Conservation (phyloP, 2,113 vertebrate genomes). For the Periophthalmodon schlosseri region DNA sequence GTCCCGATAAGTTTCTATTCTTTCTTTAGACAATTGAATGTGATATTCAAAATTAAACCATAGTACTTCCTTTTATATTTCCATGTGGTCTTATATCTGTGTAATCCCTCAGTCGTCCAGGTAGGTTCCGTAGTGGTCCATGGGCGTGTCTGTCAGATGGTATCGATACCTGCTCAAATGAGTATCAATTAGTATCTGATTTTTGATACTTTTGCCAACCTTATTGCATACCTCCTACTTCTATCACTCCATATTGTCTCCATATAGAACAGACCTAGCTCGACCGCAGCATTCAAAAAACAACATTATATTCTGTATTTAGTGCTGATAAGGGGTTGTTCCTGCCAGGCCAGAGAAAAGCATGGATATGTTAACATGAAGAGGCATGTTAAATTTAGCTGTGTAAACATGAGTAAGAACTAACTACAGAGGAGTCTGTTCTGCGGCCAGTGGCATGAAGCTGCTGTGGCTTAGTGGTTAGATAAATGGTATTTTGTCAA, state of each 20-base stretch:
- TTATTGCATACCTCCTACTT: neutral
- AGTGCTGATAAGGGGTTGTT: neutral
- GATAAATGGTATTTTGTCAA: neutral
- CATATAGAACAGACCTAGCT: neutral
- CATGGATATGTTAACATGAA: neutral
- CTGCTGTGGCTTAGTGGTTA: neutral
- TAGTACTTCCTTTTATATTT: no score
- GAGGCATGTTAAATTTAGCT: constrained; percentile 4
- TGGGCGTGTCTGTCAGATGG: no score
- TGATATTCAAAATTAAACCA: no score
- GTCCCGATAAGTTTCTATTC: no score
- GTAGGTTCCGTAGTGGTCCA: no score
- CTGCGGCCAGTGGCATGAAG: neutral
- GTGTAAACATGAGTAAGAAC: neutral
- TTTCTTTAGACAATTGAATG: no score
- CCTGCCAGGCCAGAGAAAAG: neutral
- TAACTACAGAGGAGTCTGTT: neutral
- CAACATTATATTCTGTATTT: neutral
- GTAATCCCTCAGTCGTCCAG: no score
- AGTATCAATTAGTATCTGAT: no score
- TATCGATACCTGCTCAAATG: no score
- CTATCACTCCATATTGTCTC: neutral
- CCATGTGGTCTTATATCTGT: no score
- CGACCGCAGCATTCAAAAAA: neutral
- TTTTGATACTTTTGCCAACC: no score